phyloP scores from a whole-genome alignment of 2,888 invertebrate genomes.

The Lacanobia oleracea region DNA sequence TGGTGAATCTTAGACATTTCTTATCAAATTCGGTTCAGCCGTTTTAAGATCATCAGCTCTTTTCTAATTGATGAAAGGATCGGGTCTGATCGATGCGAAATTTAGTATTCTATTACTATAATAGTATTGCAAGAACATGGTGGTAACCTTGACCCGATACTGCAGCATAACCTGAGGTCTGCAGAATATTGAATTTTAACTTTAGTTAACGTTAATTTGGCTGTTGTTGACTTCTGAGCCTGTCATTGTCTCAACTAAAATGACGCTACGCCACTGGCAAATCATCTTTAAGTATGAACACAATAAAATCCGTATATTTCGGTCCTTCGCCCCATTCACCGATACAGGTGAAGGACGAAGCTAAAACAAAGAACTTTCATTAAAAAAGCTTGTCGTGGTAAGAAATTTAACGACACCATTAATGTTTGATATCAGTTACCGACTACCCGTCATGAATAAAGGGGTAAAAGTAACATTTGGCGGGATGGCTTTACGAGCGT shows the following conservation, averaged over 20 bases:
- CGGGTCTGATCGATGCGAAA: too few species aligned
- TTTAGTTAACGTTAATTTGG: not conserved
- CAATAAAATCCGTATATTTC: not conserved
- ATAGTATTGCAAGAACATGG: too few species aligned
- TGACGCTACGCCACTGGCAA: not conserved
- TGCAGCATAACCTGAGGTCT: too few species aligned
- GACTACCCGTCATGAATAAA: conserved; percentile 69
- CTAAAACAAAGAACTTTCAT: conserved; percentile 38
- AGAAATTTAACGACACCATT: conserved; percentile 60
- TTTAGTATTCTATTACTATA: too few species aligned
- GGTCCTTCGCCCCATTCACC: not conserved
- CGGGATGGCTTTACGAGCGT: conserved; percentile 71
- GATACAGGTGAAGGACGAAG: conserved; percentile 23
- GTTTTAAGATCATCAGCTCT: too few species aligned
- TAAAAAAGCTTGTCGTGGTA: conserved; percentile 56
- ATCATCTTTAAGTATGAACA: conserved; percentile 7
- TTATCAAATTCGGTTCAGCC: too few species aligned
- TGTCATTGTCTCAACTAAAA: not conserved
- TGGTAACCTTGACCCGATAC: too few species aligned
- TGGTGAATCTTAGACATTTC: too few species aligned
- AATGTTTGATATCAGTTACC: conserved; percentile 69
- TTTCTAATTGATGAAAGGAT: too few species aligned
- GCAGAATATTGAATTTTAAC: too few species aligned
- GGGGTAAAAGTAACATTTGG: conserved; percentile 60
- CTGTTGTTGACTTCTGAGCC: not conserved